phyloP scores from a whole-genome alignment of 2,888 invertebrate genomes.

The Esperia sulphurella region DNA sequence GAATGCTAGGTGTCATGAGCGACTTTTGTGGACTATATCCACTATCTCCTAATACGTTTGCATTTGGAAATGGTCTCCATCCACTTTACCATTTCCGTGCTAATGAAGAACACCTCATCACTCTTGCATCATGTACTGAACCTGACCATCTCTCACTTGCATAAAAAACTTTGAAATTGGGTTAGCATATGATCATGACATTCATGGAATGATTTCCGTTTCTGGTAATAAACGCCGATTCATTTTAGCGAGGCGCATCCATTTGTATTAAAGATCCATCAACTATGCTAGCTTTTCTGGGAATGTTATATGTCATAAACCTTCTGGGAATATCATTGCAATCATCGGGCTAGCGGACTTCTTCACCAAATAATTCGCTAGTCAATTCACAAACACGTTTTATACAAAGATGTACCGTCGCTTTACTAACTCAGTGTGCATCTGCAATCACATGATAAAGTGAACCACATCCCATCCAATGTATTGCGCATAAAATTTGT shows the following conservation, averaged over 20 bases:
- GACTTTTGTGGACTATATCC: constrained; percentile 7
- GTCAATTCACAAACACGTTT: constrained; percentile 4
- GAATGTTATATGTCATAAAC: constrained; percentile 1
- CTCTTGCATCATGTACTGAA: constrained; percentile 14
- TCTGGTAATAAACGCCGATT: constrained; percentile 10
- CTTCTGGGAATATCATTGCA: constrained; percentile 6
- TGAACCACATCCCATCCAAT: too few relatives aligned
- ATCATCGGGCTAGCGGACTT: constrained; percentile 11
- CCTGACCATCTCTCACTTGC: constrained; percentile 12
- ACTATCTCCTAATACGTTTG: constrained; percentile 10
- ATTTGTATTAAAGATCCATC: constrained; percentile 5
- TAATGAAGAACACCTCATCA: constrained; percentile 8
- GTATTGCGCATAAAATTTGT: too few relatives aligned
- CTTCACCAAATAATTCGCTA: constrained; percentile 7
- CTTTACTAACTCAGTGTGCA: too few relatives aligned
- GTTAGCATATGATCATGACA: constrained; percentile 9
- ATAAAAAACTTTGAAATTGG: constrained; percentile 11
- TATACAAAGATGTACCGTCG: constrained; percentile 2
- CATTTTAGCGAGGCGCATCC: constrained; percentile 9
- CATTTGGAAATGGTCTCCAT: constrained; percentile 13
- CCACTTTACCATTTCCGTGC: constrained; percentile 9
- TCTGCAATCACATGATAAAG: too few relatives aligned
- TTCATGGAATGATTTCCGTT: constrained; percentile 13
- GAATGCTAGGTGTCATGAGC: constrained; percentile 10
- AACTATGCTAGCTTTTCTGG: constrained; percentile 5